phyloP scores from a whole-genome alignment of 2,888 invertebrate genomes.

The Drosophila algonquin region DNA sequence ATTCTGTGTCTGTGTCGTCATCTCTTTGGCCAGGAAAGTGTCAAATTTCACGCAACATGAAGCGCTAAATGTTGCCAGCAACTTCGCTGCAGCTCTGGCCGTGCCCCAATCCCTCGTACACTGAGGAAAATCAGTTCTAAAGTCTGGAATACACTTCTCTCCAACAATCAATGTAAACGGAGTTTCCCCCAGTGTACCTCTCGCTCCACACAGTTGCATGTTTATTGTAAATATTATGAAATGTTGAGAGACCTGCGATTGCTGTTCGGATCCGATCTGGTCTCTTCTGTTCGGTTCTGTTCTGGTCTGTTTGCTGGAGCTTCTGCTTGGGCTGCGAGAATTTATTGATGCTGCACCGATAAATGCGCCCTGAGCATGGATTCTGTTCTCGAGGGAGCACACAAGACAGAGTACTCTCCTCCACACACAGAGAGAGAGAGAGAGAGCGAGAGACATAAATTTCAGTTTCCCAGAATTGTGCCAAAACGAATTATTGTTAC shows the following conservation, averaged over 20 bases:
- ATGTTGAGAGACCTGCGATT: conserved; percentile 74
- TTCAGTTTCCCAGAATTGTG: conserved; percentile 74
- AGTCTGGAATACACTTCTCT: background rate
- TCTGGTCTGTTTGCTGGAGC: conserved; percentile 21
- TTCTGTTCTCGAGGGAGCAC: conserved; percentile 23
- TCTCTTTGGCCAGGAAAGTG: conserved; percentile 60
- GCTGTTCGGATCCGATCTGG: conserved; percentile 39
- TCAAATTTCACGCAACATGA: conserved; percentile 80
- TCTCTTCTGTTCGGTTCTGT: conserved; percentile 20
- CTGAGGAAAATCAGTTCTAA: background rate
- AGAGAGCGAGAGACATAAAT: conserved; percentile 58
- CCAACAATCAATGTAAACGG: too few relatives aligned
- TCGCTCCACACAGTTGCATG: conserved; percentile 73
- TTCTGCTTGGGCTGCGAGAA: conserved; percentile 41
- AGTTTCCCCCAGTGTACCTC: conserved; percentile 7
- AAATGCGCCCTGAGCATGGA: conserved; percentile 70
- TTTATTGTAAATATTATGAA: conserved; percentile 81
- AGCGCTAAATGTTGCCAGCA: conserved; percentile 78
- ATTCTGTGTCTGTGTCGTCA: conserved; percentile 52
- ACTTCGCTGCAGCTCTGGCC: conserved; percentile 44
- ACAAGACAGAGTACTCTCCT: background rate
- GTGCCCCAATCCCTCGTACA: background rate
- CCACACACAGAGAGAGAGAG: background rate
- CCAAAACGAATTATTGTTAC: conserved; percentile 72
- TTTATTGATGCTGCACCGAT: conserved; percentile 77